Evolutionary conservation across 2,113 vertebrate species (phyloP), one percentile per base, ranked within the genome.

Genomic region (Verasper variegatus): DNA sequence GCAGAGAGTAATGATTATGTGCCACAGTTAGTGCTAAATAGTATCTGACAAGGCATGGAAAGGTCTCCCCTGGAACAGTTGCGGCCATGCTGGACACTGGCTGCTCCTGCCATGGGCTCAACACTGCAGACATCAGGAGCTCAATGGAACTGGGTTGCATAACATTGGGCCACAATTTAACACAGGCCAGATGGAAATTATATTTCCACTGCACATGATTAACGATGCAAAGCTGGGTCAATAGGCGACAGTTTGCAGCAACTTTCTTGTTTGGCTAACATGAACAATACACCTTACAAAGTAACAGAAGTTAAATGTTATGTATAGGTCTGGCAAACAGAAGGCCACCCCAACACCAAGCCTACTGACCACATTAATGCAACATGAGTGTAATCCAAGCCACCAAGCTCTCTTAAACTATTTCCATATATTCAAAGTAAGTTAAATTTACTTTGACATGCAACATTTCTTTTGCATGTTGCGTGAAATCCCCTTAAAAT

Each of bases 1-100:
- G 70, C 69, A 83, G 86, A 89, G 81, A 74, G 67, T 94, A 94
- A 94, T 88, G 93, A 94, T 94, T 93, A 92, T 93, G 89, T 94
- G 93, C 81, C 94, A 94, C 73, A 72, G 82, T 80, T 83, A 71
- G 86, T 86, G 86, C 86, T 88, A 86, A 92, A 92, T 80, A 88
- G 84, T 92, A 94, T 92, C 82, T 92, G 93, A 94, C 89, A 86
- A 81, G 87, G 84, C 78, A 86, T 89, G 87, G 81, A 91, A 90
- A 90, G 80, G 90, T 78, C 86, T 93, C 84, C 80, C 74, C 74
- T 91, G 78, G 76, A 87, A 91, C 87, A 90, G 84, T 80, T 88
- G 89, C 78, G 86, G 76, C 71, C 86, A 62, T 67, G 56, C 84
- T 67, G 71, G 57, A 71, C 68, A 59, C 57, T 71, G 67, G 67